Evolutionary conservation across 2,888 invertebrate species (phyloP), one percentile per base, ranked within the genome.

Genomic region (Cremastinae sp.): DNA sequence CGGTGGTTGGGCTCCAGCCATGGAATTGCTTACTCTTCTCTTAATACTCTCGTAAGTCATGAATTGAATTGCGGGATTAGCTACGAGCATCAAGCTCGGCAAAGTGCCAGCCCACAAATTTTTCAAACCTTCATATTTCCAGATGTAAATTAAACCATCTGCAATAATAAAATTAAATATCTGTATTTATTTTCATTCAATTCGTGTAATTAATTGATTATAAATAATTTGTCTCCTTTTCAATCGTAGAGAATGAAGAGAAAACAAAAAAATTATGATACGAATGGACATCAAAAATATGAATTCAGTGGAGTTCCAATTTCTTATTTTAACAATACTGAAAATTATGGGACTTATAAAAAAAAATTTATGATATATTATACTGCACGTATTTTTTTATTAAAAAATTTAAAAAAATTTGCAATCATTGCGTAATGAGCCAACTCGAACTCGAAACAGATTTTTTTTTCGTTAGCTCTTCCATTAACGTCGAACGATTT

Each of bases 11-110:
- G 90, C 86, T n/a, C 90, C 90, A 0, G 87, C 86, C 18, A 91
- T 87, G 70, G 90, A 90, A 4, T 91, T 88, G 9, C 90, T 90
- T 56, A 95, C 90, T 80, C 92, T 92, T 72, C 96, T 92, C 89
- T 98, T 98, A 10, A 97, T 90, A 65, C 94, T 91, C 90, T 98
- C 97, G 88, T 98, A 98, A 62, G 96, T 94, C 93, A 97, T 96
- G 87, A 97, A 97, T 88, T 97, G 97, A 78, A 98, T 93, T 0
- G 97, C 96, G 12, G 98, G 98, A 90, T 98, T 98, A 8, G 94
- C 93, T 16, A 96, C 96, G 41, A 98, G 90, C 73, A 97, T 90
- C n/a, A 98, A 89, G 0, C 97, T 97, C 1, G 97, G 96, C 39
- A 94, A 89, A 0, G 95, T 93, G 9, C 97, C 96, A 28, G 95